Base-by-base conservation (phyloP, 1,140 invertebrate genomes). In the Ceratoteleas bidentatus region DNA sequence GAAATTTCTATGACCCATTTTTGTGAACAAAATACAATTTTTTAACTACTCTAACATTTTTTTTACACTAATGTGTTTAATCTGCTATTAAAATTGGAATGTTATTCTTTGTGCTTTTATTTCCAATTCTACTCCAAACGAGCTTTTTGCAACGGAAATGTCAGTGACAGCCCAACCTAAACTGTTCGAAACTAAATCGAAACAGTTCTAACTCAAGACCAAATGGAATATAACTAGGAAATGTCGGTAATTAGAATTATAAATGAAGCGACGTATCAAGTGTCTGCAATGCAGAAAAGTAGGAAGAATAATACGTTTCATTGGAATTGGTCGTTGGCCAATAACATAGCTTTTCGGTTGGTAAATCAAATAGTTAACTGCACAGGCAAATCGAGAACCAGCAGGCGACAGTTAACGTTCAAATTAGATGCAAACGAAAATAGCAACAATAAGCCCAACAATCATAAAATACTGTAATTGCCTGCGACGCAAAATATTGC, bases 311-410 rank as follows among this genome's bases (percentile, higher is more conserved):
- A 66, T 78, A 38, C 40, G 45, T 76, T 54, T 69, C 43, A 43
- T 56, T 32, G 32, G 56, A 78, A 78, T 79, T 85, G 84, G 84
- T 79, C 10, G 14, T 8, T 6, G 50, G 80, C 83, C 84, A 85
- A 57, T 72, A 81, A 66, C 73, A 73, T 76, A 75, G 76, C 76
- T 80, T 84, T 83, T 77, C 69, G 14, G 62, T 69, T 75, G 61
- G 60, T 85, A 81, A 81, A 68, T 77, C 78, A 77, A 80, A 75
- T 72, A 83, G 78, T 79, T 85, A 81, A 80, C 62, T 75, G 40
- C 34, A 68, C 65, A 52, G 72, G 81, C 50, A 54, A 79, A 57
- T 66, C 57, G 73, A 58, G 52, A 81, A 62, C 74, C 84, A 75
- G 64, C 82, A 85, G 84, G 81, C 84, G 82, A 78, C 78, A 66